Conservation (phyloP, 2,113 vertebrate genomes). For the Odontesthes bonariensis region DNA sequence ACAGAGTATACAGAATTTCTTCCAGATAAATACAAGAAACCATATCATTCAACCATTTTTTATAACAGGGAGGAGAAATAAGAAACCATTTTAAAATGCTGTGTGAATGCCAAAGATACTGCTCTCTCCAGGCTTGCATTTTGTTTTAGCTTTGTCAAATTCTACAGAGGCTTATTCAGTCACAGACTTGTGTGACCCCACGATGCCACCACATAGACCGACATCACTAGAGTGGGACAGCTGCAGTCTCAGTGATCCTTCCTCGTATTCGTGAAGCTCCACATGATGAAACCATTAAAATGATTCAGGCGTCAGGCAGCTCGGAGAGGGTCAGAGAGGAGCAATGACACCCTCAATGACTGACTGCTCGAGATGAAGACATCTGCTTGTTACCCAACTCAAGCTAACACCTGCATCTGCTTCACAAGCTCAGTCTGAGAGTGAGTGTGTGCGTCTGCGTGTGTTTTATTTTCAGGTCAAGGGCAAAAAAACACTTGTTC, state of each 20-base stretch:
- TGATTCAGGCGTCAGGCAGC: slow-evolving; percentile 62
- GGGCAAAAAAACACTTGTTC: slow-evolving; percentile 53
- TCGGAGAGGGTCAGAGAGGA: slow-evolving; percentile 45
- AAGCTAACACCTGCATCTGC: slow-evolving; percentile 41
- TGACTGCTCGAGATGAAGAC: slow-evolving; percentile 50
- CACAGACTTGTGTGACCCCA: slow-evolving; percentile 28
- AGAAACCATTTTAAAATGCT: slow-evolving; percentile 1
- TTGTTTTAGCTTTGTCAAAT: slow-evolving; percentile 34
- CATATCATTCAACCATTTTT: too few species aligned
- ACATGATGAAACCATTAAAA: slow-evolving; percentile 60
- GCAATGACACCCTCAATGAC: slow-evolving; percentile 41
- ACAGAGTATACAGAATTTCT: too few species aligned
- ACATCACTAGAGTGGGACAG: slow-evolving; percentile 49
- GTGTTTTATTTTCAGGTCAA: slow-evolving; percentile 63
- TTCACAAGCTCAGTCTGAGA: slow-evolving; percentile 19
- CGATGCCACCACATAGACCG: slow-evolving; percentile 41
- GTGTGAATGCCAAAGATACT: slow-evolving; percentile 11
- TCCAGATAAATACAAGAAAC: too few species aligned
- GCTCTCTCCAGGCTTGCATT: not conserved
- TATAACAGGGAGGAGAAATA: too few species aligned
- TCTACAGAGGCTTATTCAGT: slow-evolving; percentile 24
- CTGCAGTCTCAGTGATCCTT: slow-evolving; percentile 54
- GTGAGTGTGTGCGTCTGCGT: slow-evolving; percentile 1
- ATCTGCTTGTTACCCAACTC: slow-evolving; percentile 36
- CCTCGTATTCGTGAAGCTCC: slow-evolving; percentile 24